Evolutionary conservation across 1,140 invertebrate species (phyloP), one percentile per base, ranked within the genome.

Genomic region (Muscidifurax raptorellus): DNA sequence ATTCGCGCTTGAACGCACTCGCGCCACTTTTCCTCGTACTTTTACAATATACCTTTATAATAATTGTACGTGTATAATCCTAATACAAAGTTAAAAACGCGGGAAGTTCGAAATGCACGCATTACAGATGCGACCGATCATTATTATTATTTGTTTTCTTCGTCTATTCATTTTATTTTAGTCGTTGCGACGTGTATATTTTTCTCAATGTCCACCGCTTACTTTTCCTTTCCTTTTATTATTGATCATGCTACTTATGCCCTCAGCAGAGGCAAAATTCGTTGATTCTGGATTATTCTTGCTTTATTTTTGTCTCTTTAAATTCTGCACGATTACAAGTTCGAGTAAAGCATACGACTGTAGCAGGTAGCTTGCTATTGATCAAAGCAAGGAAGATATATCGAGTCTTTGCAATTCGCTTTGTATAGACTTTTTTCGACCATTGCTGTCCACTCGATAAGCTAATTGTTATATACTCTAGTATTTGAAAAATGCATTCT

Each of bases 61-160:
- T 83, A 83, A 78, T 83, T 27, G 36, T 75, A 82, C 81, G 84
- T 85, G 77, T 85, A 87, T 88, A 84, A 88, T 88, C 86, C 86
- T 88, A 89, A 90, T 91, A 89, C 82, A 90, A 91, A 89, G 87
- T 89, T 90, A 89, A 90, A 91, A 91, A 91, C 89, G 86, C 89
- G 87, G 88, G 83, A 89, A 90, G 86, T 89, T 90, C 76, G 79
- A 85, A 87, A 83, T 79, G 67, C 80, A 80, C 69, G 69, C 80
- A 71, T 71, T 71, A 44, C 12, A 15, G n/a, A 81, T 59, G 44
- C 52, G 44, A 59, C 32, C 72, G 32, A 32, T 85, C 64, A 71
- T 15, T 30, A 40, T 67, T 75, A 22, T n/a, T 22, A 69, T 85
- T 44, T 25, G 22, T 85, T 80, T 83, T 30, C 28, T 64, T 79